Evolutionary conservation across 2,797 vertebrate species (phyloP), one percentile per base, ranked within the genome.

Genomic region (Sebastes glaucus): DNA sequence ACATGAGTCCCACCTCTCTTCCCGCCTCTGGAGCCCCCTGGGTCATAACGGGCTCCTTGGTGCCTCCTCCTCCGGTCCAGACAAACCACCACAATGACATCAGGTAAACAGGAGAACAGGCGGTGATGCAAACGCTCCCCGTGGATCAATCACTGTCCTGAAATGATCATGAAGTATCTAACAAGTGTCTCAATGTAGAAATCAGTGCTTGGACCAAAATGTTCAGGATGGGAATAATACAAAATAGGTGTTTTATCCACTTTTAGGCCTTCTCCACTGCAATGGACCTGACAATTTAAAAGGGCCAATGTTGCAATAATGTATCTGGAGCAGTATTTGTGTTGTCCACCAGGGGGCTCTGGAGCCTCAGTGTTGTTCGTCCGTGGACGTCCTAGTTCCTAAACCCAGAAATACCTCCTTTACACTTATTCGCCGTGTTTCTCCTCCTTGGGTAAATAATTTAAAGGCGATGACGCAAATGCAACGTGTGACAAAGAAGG

Each of bases 1-100:
- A 98, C 92, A 98, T 98, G 97, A 97, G 97, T 23, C 97, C 97
- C 5, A 97, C 97, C 33, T 98, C 97, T 2, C 94, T 97, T 55
- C 97, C 97, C 0, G 91, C 95, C 18, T 71, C 87, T 0, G 86
- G 90, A 0, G 77, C 74, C 28, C 68, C 90, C 3, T 95, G 94
- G 93, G 84, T 91, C 60, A 57, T 94, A 11, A 42, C 88, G 0
- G 94, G 94, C 53, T 90, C 91, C 52, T 62, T 91, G 69, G 95
- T 96, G 32, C 95, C 96, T 0, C 88, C 94, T 16, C 88, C 95
- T 5, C 78, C 92, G 23, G 84, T 57, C 20, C 91, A 87, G 71
- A 5, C 30, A 1, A 89, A 83, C 83, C 85, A 84, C 72, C 85
- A 85, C 71, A 81, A 77, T 3, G 88, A 92, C 25, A 14, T 53